Percentiles rank a stretch among this genome's conserved stretches.
These are phyloP conservation scores for Chamaetylas fuelleborni DNA, from an alignment of 2,113 vertebrate genomes.

Conservation along the genomic window DNA sequence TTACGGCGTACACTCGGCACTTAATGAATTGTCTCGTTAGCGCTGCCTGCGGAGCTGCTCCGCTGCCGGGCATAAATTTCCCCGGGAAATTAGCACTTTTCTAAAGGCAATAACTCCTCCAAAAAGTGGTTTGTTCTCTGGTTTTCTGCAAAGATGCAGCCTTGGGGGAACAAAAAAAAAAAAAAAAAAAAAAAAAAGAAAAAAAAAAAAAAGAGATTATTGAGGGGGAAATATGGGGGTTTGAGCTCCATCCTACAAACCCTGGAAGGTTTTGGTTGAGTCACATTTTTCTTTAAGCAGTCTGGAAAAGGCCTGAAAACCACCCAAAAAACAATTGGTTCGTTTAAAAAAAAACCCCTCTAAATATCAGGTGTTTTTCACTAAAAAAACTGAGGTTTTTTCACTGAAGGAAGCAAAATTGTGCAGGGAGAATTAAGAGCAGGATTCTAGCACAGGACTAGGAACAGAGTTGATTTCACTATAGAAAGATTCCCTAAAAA, in stretches of 20 bases:
- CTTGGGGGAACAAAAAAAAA: background rate
- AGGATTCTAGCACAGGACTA: background rate
- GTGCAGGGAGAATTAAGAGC: background rate
- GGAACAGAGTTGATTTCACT: background rate
- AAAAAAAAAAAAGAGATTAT: background rate
- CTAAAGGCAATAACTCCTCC: conserved; percentile 46
- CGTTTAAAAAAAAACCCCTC: no score
- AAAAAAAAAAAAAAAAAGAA: no score
- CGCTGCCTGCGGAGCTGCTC: conserved; percentile 48
- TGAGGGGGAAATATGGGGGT: background rate
- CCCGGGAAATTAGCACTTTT: conserved; percentile 62
- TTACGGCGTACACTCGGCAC: conserved; percentile 47
- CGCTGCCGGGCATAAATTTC: conserved; percentile 63
- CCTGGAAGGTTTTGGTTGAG: background rate
- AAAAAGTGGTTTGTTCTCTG: background rate
- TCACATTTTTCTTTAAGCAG: background rate
- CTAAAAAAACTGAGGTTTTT: background rate
- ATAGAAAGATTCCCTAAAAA: background rate
- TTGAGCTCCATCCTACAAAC: accelerated
- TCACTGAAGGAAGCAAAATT: background rate
- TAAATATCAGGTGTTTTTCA: no score
- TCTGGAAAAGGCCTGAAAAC: background rate
- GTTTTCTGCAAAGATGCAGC: conserved; percentile 3
- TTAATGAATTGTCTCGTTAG: conserved; percentile 81
- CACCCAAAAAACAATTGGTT: no score